Evolutionary conservation across 2,888 invertebrate species (phyloP).

Genomic region (Micoletzkya japonica): DNA sequence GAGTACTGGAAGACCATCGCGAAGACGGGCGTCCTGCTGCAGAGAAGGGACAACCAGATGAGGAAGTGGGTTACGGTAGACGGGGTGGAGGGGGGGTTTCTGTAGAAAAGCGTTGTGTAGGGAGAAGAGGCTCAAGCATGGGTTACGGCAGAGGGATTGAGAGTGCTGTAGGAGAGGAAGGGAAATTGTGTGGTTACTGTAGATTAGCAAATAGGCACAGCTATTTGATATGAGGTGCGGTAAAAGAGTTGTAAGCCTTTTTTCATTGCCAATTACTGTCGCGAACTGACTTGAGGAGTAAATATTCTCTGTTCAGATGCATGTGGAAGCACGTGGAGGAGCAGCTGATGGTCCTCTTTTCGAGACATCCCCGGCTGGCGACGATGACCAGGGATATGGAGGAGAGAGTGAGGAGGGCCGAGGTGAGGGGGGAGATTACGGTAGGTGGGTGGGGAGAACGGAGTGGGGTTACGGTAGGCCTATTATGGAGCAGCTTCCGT

Average conservation of each 20-base stretch:
- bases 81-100: too few relatives aligned
- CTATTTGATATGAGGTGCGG: too few relatives aligned
- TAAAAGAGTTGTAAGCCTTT: too few relatives aligned
- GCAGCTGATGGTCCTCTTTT: slow-evolving; percentile 48
- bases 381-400: slow-evolving; percentile 22
- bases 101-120: too few relatives aligned
- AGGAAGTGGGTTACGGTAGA: slow-evolving; percentile 20
- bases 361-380: slow-evolving; percentile 44
- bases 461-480: not conserved
- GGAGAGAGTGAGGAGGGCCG: slow-evolving; percentile 7
- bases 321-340: slow-evolving; percentile 54
- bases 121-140: too few relatives aligned
- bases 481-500: not conserved
- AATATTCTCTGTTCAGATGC: slow-evolving; percentile 39
- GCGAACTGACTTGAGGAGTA: not conserved
- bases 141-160: not conserved
- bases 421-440: slow-evolving; percentile 3
- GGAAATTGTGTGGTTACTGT: not conserved
- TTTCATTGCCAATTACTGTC: not conserved
- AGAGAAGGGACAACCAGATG: slow-evolving; percentile 37
- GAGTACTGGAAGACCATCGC: slow-evolving; percentile 41
- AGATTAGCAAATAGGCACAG: too few relatives aligned
- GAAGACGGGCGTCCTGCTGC: slow-evolving; percentile 20
- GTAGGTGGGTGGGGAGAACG: not conserved
- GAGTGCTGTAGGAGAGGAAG: not conserved